Evolutionary conservation across 2,113 vertebrate genomes (phyloP).

Genomic region (Paramormyrops kingsleyae): DNA sequence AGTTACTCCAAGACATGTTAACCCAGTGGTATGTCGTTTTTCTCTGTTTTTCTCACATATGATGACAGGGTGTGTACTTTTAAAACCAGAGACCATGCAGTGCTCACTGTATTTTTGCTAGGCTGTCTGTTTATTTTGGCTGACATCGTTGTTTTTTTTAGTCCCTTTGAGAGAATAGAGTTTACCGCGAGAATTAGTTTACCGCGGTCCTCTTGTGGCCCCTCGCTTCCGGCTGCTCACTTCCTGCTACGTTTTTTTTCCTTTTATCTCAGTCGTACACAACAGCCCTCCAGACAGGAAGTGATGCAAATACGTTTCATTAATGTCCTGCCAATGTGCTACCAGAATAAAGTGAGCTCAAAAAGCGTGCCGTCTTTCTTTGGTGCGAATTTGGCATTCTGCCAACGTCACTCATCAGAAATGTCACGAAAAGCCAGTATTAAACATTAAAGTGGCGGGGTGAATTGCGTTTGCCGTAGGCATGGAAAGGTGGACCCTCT

Average conservation of each 20-base stretch:
- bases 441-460: background rate
- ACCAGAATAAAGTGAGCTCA: background rate
- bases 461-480: too few relatives aligned
- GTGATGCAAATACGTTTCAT: background rate
- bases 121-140: background rate
- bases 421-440: background rate
- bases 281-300: background rate
- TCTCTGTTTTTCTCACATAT: background rate
- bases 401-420: background rate
- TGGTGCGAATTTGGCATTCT: background rate
- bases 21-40: background rate
- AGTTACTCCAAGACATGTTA: background rate
- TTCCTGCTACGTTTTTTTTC: background rate
- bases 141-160: background rate
- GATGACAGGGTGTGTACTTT: background rate
- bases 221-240: background rate
- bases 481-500: background rate
- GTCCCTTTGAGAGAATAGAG: background rate
- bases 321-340: background rate
- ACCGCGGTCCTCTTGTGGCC: background rate
- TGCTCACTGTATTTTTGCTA: background rate
- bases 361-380: background rate
- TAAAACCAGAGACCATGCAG: background rate
- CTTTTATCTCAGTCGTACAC: background rate
- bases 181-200: background rate